Percentiles rank a stretch among this genome's conserved stretches.
phyloP scores from a whole-genome alignment of 2,113 vertebrate species.

The Baryphthengus martii region DNA sequence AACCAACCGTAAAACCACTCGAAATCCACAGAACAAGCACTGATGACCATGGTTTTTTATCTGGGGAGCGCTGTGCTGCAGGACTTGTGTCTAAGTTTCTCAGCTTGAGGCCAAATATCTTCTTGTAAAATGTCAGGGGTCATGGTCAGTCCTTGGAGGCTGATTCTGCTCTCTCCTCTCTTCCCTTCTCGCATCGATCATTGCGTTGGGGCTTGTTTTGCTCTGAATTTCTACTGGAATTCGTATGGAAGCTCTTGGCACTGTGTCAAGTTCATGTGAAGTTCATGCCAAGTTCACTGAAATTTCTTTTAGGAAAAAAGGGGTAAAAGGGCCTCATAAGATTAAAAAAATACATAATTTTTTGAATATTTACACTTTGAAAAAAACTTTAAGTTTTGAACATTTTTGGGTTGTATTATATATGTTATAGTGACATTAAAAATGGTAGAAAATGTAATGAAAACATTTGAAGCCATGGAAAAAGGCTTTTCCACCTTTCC shows the following conservation, averaged over 20 bases:
- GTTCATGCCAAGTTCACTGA: background rate
- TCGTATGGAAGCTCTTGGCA: accelerated
- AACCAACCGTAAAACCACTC: background rate
- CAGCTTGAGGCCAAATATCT: background rate
- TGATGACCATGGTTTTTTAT: background rate
- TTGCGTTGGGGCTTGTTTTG: background rate
- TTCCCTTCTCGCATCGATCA: background rate
- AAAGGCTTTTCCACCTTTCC: background rate
- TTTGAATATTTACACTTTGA: background rate
- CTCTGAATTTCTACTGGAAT: background rate
- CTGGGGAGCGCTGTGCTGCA: accelerated
- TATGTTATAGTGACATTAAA: background rate
- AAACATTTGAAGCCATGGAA: background rate
- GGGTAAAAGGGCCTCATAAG: background rate
- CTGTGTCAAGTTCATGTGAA: background rate
- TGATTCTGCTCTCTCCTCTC: background rate
- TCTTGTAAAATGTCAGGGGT: background rate
- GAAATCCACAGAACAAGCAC: background rate
- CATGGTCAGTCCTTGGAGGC: accelerated
- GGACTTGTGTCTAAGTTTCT: background rate
- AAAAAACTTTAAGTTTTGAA: background rate
- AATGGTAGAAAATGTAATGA: background rate
- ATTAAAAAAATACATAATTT: background rate
- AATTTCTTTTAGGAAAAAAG: background rate
- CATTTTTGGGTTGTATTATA: background rate